Evolutionary conservation across 2,113 vertebrate genomes (phyloP).

Genomic region (Piprites chloris): DNA sequence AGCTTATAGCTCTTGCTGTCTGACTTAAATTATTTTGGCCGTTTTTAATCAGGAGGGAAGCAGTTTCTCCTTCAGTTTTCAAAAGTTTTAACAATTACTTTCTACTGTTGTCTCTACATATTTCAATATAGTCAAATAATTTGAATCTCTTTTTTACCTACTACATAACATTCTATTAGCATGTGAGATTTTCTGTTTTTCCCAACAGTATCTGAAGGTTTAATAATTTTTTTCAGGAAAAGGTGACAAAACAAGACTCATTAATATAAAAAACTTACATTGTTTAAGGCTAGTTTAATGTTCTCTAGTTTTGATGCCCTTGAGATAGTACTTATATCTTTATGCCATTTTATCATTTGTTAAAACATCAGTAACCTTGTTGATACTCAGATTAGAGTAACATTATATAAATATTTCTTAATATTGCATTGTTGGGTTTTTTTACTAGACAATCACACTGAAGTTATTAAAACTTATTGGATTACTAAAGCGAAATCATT

Average conservation of each 20-base stretch:
- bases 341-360: neutral
- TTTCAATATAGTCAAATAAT: neutral
- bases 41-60: neutral
- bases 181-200: neutral
- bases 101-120: rapidly evolving
- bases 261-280: neutral
- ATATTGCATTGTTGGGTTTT: neutral
- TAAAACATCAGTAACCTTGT: neutral
- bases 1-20: neutral
- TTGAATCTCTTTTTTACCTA: neutral
- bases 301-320: neutral
- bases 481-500: neutral
- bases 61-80: neutral
- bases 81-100: neutral
- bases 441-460: neutral
- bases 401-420: neutral
- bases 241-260: neutral
- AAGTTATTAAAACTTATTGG: neutral
- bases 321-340: neutral
- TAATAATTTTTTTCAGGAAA: neutral
- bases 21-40: neutral
- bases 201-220: neutral
- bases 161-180: neutral
- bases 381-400: neutral
- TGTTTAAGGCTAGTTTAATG: neutral